These are phyloP conservation scores for Microctonus brassicae DNA, from an alignment of 2,888 invertebrate species.

Conservation along the genomic window DNA sequence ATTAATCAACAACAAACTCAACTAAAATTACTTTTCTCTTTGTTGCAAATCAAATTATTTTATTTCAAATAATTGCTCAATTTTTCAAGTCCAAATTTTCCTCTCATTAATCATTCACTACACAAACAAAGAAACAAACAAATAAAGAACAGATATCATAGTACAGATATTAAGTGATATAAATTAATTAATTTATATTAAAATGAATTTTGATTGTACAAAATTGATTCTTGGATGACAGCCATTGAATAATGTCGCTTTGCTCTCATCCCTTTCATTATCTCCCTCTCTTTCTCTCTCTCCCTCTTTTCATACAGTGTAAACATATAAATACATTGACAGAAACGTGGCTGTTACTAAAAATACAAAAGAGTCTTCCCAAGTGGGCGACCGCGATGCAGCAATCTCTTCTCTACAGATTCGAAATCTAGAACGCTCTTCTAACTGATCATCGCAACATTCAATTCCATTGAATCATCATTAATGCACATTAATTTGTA, in stretches of 20 bases:
- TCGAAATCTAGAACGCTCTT: constrained; percentile 44
- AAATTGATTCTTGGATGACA: constrained; percentile 30
- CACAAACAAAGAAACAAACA: too few species aligned
- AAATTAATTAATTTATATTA: constrained; percentile 6
- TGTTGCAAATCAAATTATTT: not conserved
- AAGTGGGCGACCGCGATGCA: constrained; percentile 59
- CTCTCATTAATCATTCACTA: too few species aligned
- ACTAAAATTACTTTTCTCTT: not conserved
- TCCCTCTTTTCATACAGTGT: not conserved
- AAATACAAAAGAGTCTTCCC: constrained; percentile 54
- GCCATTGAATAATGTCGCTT: constrained; percentile 24
- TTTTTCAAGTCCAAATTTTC: not conserved
- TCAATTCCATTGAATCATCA: constrained; percentile 34
- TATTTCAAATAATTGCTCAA: not conserved
- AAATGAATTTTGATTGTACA: constrained; percentile 3
- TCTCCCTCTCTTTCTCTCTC: not conserved
- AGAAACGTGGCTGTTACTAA: constrained; percentile 58
- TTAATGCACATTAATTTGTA: not conserved
- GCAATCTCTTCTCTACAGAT: constrained; percentile 35
- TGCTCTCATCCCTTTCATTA: not conserved
- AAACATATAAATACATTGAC: constrained; percentile 40
- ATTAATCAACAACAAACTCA: constrained; percentile 20
- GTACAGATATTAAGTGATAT: not conserved
- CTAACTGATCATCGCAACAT: constrained; percentile 34
- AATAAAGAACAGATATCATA: too few species aligned